phyloP scores from a whole-genome alignment of 2,797 vertebrate genomes.

The Poecilia velifera region DNA sequence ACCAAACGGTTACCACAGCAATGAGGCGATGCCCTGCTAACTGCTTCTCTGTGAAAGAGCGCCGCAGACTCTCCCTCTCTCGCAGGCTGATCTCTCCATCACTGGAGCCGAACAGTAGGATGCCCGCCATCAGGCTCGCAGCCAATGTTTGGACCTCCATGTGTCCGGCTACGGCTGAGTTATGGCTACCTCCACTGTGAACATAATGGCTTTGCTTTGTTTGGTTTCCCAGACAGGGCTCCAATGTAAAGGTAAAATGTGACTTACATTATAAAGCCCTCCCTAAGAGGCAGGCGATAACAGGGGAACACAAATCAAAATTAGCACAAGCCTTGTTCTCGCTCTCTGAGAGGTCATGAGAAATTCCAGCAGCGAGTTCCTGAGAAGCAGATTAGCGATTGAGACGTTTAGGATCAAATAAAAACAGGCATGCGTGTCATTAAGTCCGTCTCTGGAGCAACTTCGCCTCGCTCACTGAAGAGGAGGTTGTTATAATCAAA shows the following conservation, averaged over 20 bases:
- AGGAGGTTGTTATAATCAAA: neutral
- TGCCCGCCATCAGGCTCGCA: conserved; percentile 36
- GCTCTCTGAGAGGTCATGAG: conserved; percentile 43
- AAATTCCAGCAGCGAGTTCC: conserved; percentile 27
- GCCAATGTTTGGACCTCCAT: conserved; percentile 63
- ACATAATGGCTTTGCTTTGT: conserved; percentile 63
- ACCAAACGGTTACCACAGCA: conserved; percentile 81
- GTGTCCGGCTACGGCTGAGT: conserved; percentile 61
- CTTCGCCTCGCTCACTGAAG: neutral
- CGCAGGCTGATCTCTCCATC: conserved; percentile 57
- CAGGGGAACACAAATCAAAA: conserved; percentile 69
- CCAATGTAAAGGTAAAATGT: conserved; percentile 64
- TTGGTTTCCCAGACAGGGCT: conserved; percentile 66
- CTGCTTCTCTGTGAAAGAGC: conserved; percentile 73
- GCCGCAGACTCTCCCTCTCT: conserved; percentile 26
- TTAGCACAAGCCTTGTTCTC: conserved; percentile 58
- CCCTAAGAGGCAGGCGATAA: conserved; percentile 51
- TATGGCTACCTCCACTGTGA: conserved; percentile 69
- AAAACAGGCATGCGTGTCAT: conserved; percentile 4
- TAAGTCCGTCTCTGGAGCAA: neutral
- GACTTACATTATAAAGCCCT: conserved; percentile 43
- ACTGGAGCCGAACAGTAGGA: conserved; percentile 64
- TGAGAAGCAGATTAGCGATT: conserved; percentile 32
- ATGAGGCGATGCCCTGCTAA: conserved; percentile 81
- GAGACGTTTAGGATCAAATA: conserved; percentile 14